Evolutionary conservation across 2,888 invertebrate species (phyloP).

Genomic region (Dioctria rufipes): DNA sequence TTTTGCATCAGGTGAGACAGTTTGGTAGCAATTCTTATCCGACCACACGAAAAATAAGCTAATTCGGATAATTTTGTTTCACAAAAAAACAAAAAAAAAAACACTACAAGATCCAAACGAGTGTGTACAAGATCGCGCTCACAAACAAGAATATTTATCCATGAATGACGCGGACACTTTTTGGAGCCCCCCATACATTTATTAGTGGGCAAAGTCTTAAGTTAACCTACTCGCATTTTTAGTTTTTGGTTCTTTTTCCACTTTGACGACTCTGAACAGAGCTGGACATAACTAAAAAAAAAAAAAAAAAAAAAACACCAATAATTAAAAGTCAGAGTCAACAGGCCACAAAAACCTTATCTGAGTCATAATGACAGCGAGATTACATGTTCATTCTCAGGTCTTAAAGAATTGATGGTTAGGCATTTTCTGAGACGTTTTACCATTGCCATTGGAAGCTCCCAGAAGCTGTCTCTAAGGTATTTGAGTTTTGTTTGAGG

Average conservation of each 20-base stretch:
- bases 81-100: not conserved
- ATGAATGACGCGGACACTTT: slow-evolving; percentile 15
- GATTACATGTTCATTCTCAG: slow-evolving; percentile 51
- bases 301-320: slow-evolving; percentile 40
- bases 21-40: slow-evolving; percentile 32
- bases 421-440: slow-evolving; percentile 25
- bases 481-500: slow-evolving; percentile 51
- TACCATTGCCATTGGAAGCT: slow-evolving; percentile 23
- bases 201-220: not conserved
- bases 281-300: slow-evolving; percentile 10
- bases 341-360: slow-evolving; percentile 42
- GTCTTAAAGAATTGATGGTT: slow-evolving; percentile 20
- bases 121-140: slow-evolving; percentile 17
- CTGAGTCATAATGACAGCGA: slow-evolving; percentile 50
- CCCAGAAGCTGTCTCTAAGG: slow-evolving; percentile 47
- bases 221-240: slow-evolving; percentile 1
- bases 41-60: slow-evolving; percentile 27
- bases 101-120: slow-evolving; percentile 24
- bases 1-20: slow-evolving; percentile 54
- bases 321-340: slow-evolving; percentile 51
- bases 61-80: not conserved
- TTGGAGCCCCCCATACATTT: not conserved
- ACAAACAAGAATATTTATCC: not conserved
- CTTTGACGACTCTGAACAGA: not conserved
- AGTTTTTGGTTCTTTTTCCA: not conserved